Percentiles rank a stretch among this genome's conserved stretches.
Evolutionary conservation across 2,888 invertebrate species (phyloP).

Genomic region (Sepiola atlantica): DNA sequence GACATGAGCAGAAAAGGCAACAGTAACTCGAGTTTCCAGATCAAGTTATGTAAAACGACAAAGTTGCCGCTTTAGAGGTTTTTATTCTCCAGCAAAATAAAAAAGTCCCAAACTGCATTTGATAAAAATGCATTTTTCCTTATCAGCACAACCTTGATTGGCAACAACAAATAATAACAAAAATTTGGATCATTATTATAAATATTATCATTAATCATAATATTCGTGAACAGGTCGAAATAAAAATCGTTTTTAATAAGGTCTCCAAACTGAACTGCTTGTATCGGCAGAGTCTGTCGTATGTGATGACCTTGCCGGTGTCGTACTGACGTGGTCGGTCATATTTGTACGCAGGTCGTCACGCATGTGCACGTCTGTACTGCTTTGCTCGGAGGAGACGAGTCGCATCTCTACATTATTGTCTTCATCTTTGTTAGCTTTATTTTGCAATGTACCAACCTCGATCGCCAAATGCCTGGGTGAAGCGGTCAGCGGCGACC

Average conservation of each 20-base stretch:
- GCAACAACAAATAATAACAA: not conserved
- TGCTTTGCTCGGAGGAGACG: not conserved
- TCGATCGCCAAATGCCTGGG: not conserved
- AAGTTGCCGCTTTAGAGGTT: not conserved
- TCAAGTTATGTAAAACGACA: not conserved
- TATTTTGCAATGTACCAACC: not conserved
- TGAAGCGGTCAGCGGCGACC: not conserved
- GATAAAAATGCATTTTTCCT: not conserved
- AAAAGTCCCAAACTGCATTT: not conserved
- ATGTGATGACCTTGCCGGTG: not conserved
- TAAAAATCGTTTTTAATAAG: not conserved
- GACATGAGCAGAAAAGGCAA: too few relatives aligned
- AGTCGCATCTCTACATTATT: constrained; percentile 36
- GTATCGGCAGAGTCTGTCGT: not conserved
- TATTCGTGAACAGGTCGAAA: not conserved
- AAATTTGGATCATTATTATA: not conserved
- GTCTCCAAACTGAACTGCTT: constrained; percentile 34
- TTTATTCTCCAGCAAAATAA: not conserved
- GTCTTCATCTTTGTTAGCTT: not conserved
- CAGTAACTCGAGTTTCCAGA: too few relatives aligned
- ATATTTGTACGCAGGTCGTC: not conserved
- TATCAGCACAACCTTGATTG: not conserved
- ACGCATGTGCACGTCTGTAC: constrained; percentile 33
- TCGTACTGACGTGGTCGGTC: not conserved
- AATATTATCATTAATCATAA: not conserved